Conservation (phyloP, 2,113 vertebrate genomes). For the Nerophis ophidion region DNA sequence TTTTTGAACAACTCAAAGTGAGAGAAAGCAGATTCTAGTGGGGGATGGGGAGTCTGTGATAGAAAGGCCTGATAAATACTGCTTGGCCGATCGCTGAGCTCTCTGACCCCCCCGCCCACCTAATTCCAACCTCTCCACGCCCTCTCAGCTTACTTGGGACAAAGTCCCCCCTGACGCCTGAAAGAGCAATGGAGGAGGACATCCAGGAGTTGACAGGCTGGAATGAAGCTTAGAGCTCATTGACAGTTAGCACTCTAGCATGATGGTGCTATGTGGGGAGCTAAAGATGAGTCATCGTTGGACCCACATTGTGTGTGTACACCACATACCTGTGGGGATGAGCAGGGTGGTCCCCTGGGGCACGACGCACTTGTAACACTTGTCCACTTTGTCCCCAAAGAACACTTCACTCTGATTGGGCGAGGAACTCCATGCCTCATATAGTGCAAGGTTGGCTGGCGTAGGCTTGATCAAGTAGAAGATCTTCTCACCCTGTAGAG, state of each 20-base stretch:
- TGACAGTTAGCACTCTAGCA: too few relatives aligned
- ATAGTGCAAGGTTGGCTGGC: constrained; percentile 89
- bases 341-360: constrained; percentile 94
- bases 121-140: constrained; percentile 53
- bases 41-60: constrained; percentile 30
- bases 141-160: constrained; percentile 35
- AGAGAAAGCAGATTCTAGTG: constrained; percentile 36
- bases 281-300: background rate
- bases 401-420: constrained; percentile 97
- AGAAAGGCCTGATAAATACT: constrained; percentile 44
- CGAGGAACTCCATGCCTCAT: constrained; percentile 97
- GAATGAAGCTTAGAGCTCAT: background rate
- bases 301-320: background rate
- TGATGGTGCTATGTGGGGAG: background rate
- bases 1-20: constrained; percentile 19
- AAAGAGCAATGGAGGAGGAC: constrained; percentile 38
- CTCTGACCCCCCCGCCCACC: constrained; percentile 41
- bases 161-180: constrained; percentile 27
- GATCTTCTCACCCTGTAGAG: constrained; percentile 88
- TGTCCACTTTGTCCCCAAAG: constrained; percentile 85
- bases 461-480: constrained; percentile 98
- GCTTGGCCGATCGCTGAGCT: constrained; percentile 43
- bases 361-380: constrained; percentile 71
- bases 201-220: constrained; percentile 37
- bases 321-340: constrained; percentile 77